Conservation (phyloP, 2,113 vertebrate species). For the Microtus montanus region DNA sequence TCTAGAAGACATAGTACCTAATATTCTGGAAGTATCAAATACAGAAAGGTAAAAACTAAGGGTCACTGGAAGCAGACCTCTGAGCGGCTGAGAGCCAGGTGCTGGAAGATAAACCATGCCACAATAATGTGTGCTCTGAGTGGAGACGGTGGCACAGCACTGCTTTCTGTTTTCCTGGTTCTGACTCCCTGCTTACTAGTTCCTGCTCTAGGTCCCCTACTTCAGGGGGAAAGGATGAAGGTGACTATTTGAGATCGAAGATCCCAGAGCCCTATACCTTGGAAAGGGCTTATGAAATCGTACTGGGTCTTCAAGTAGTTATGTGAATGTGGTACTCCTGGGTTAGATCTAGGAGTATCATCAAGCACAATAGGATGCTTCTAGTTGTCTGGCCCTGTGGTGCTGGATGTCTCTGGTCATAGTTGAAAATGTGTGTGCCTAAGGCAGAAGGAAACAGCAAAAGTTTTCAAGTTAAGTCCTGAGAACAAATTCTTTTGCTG, state of each 20-base stretch:
- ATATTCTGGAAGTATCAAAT: background rate
- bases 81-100: background rate
- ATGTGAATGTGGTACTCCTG: background rate
- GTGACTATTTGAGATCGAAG: background rate
- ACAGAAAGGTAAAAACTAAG: constrained; percentile 4
- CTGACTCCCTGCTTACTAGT: background rate
- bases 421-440: background rate
- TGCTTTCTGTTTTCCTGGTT: background rate
- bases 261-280: background rate
- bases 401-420: background rate
- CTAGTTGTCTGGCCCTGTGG: background rate
- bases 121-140: rapidly evolving
- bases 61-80: background rate
- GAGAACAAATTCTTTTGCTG: background rate
- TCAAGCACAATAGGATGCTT: background rate
- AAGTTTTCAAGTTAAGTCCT: background rate
- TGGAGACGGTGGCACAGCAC: rapidly evolving
- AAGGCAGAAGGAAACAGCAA: constrained; percentile 32
- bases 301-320: background rate
- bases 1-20: constrained; percentile 49
- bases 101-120: too few species aligned
- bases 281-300: background rate
- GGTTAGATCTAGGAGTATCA: background rate
- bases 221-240: background rate
- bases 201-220: background rate